phyloP scores from a whole-genome alignment of 2,113 vertebrate genomes.

The Capreolus pygargus region DNA sequence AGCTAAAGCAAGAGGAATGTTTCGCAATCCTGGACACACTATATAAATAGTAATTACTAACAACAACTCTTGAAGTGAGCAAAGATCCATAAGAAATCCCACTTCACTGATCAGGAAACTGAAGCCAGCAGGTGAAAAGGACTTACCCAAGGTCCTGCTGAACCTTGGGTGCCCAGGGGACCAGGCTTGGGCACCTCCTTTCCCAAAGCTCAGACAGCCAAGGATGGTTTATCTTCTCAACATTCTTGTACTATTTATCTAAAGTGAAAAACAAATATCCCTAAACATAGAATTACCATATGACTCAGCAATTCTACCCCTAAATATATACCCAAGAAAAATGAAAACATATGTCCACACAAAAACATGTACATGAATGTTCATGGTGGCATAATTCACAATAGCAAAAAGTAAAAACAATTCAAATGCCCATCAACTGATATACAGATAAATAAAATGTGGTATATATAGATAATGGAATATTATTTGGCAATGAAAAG shows the following conservation, averaged over 20 bases:
- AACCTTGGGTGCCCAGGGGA: neutral
- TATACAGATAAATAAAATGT: neutral
- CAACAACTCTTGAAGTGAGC: neutral
- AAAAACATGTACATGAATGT: neutral
- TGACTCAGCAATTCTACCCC: constrained; percentile 7
- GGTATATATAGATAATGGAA: neutral
- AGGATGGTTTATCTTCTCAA: neutral
- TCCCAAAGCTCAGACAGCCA: neutral
- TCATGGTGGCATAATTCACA: neutral
- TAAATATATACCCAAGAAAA: neutral
- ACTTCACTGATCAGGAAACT: neutral
- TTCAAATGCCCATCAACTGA: neutral
- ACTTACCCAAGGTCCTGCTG: neutral
- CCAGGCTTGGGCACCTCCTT: neutral
- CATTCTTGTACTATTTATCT: neutral
- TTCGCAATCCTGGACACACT: neutral
- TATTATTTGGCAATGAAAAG: constrained; percentile 44
- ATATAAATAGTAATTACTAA: neutral
- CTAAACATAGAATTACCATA: neutral
- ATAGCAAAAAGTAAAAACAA: neutral
- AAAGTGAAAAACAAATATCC: constrained; percentile 26
- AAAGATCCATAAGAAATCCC: neutral
- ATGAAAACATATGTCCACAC: neutral
- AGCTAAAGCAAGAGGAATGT: neutral
- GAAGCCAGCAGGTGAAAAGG: neutral